These are phyloP conservation scores for Bombus pyrosoma DNA, from an alignment of 1,140 invertebrate genomes.

Conservation along the genomic window DNA sequence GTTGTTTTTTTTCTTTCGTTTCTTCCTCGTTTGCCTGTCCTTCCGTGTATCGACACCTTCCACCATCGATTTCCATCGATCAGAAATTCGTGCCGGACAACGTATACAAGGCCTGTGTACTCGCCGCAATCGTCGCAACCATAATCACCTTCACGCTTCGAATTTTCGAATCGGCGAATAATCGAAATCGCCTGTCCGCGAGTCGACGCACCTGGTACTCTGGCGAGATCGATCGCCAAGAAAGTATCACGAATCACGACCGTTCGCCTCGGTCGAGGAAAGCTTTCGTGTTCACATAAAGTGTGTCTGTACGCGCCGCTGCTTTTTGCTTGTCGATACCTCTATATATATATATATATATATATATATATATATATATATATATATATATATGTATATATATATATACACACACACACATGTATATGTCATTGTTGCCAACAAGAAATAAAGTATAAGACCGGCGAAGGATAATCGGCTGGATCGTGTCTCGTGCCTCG, in stretches of 20 bases:
- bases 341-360: neutral
- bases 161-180: neutral
- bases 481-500: neutral
- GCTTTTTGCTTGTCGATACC: constrained; percentile 59
- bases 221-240: neutral
- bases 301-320: constrained; percentile 33
- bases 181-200: neutral
- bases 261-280: neutral
- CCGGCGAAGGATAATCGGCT: neutral
- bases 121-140: neutral
- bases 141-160: neutral
- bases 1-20: neutral
- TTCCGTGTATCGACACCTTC: neutral
- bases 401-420: neutral
- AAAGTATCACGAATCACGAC: neutral
- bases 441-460: neutral
- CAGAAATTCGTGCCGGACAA: neutral
- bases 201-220: neutral
- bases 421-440: constrained; percentile 17
- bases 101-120: neutral
- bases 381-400: neutral
- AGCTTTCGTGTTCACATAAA: constrained; percentile 42
- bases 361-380: neutral
- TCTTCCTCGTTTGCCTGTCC: neutral
- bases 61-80: neutral